Evolutionary conservation across 2,888 invertebrate species (phyloP), one percentile per base, ranked within the genome.

Genomic region (Campoletis raptor): DNA sequence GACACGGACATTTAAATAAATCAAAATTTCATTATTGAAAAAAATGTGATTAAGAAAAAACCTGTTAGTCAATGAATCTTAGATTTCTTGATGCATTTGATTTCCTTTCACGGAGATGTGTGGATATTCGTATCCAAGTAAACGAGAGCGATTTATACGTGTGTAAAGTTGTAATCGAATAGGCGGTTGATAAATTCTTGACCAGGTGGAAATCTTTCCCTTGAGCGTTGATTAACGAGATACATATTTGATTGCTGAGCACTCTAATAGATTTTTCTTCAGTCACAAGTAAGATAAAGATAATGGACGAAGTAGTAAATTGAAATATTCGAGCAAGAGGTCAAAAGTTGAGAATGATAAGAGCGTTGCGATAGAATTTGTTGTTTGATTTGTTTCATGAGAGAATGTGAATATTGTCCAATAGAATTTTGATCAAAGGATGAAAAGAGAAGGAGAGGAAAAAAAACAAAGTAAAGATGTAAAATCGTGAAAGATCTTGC

Each of bases 211-310:
- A 40, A 24, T 69, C 52, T 73, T 24, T 73, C 64, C 45, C 40
- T 36, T 6, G 66, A 45, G 66, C 45, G n/a, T 61, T n/a, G 66
- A 83, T 78, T 21, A 37, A 72, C 54, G 57, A 69, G 86, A 88
- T 88, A 85, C 87, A 88, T 88, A 86, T 82, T 86, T 86, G 81
- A 88, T 86, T 85, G 83, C 30, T 30, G 3, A 83, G 66, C 76
- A 80, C 52, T 45, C 61, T 52, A 48, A 30, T 45, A n/a, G 72
- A 48, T 52, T 83, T 79, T 73, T 66, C 45, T 79, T 5, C n/a
- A 21, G 52, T 72, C 72, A 72, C 10, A 36, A 36, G 3, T 8
- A 52, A 9, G 52, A 18, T n/a, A 12, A 42, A 21, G n/a, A 66
- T 66, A 37, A n/a, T 37, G 66, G 8, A 37, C 24, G 24, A 24